Base-by-base conservation (phyloP, 2,888 invertebrate genomes). In the Rhogogaster chlorosoma region DNA sequence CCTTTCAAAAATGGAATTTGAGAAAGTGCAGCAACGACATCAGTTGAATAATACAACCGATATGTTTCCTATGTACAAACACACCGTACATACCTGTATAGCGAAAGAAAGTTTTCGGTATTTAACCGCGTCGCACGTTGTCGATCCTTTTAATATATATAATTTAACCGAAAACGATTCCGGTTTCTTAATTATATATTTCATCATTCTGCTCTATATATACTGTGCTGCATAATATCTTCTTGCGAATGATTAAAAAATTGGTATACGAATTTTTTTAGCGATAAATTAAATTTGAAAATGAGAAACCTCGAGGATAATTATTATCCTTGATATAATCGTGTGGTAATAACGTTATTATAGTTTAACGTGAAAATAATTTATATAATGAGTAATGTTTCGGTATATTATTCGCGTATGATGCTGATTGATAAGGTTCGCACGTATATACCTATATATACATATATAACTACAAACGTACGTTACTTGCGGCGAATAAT, bases 1-100 rank as follows among this genome's bases (percentile, higher is more conserved):
- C n/a, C 53, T 77, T 77, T 77, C 53, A 77, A 77, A 77, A 77
- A 77, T 29, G 77, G 77, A 77, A 77, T 77, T 77, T 49, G 53
- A 49, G 77, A 77, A 77, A 77, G 77, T 77, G 77, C 53, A 77
- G 53, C 32, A 29, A 26, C 10, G 22, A 29, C 53, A 18, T 26
- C 29, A 15, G 77, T 77, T 49, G 77, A 49, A 77, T 77, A 49
- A 77, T 49, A 49, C n/a, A 73, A 42, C n/a, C 22, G 42, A 73
- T 18, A 7, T 42, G 73, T 73, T 38, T 42, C 42, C 36, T 22
- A n/a, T 73, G 10, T 42, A 38, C n/a, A 38, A 18, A 71, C n/a
- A 42, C n/a, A 70, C 12, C n/a, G 9, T 36, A 9, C 7, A 36
- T 42, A 38, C 42, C 22, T 73, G 42, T 42, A 73, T 26, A 73